Base-by-base conservation (phyloP, 2,113 vertebrate species). In the Microcebus ravelobensis region DNA sequence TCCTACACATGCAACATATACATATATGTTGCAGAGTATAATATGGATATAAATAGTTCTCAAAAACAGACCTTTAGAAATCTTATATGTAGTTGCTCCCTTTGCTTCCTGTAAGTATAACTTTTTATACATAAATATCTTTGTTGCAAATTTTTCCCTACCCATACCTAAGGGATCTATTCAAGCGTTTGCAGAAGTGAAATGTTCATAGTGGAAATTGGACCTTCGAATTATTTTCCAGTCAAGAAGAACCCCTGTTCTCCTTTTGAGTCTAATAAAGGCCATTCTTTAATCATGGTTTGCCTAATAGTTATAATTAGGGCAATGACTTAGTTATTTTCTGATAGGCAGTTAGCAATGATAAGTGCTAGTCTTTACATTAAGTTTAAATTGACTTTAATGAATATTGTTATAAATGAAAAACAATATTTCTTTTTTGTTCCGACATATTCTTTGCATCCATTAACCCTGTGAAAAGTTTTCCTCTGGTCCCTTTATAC, bases 51-150 rank as follows among this genome's bases (percentile, higher is more conserved):
- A 84, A 94, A 84, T 50, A 42, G 17, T 70, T 52, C 42, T 94
- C 61, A 82, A 23, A 79, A 85, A 90, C 8, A 45, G 80, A 39
- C 50, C 59, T 90, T 76, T 70, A 59, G 57, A 27, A 73, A 36
- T 68, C 34, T 74, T 74, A 21, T 73, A 42, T 23, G 25, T 45
- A 82, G 42, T 23, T 42, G 17, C 52, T 86, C 48, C 15, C 15
- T 81, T 25, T 93, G 65, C 59, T 34, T 90, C 14, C n/a, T 86
- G 2, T 68, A 87, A 82, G 65, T 71, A 0, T 91, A 76, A 5
- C 11, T 77, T 87, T 96, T 91, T 84, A 93, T 86, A 81, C 50
- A 61, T 90, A 90, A 76, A 73, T 93, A 29, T 87, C 25, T 61
- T 73, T n/a, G 34, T 79, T 81, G 18, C 14, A 23, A 52, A 36